Evolutionary conservation across 2,797 vertebrate genomes (phyloP), one percentile per base, ranked within the genome.

Genomic region (Manis crassicaudata): DNA sequence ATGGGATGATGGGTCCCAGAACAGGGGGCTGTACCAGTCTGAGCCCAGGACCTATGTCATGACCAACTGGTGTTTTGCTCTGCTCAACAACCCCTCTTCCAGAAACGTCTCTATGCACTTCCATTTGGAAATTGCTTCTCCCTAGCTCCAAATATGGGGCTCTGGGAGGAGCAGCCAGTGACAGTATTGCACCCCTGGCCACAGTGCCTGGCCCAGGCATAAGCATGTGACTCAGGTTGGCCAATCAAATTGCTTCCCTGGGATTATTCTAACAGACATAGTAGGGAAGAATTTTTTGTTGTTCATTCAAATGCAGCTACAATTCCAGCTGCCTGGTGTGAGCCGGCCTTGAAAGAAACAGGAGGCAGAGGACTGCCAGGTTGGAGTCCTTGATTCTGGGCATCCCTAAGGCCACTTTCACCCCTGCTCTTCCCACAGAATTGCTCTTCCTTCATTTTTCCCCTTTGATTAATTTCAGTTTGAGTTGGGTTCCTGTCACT

Each of bases 231-330:
- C 56, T 86, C 32, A n/a, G 52, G 8, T 29, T 43, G 9, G 23
- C 79, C 96, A 89, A 87, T 95, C 65, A 56, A 62, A 84, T 94
- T 72, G 68, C 62, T 84, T 88, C 54, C 35, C 65, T 46, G 11
- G 82, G 29, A 32, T n/a, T 90, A 80, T 63, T 60, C 27, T 18
- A 21, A 1, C 6, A 18, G 54, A 7, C 6, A 3, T n/a, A 23
- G 8, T 14, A 35, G 43, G 16, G 43, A 23, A 52, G 37, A 50
- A 21, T 54, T 23, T 50, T 58, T 0, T n/a, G 21, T n/a, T 23
- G 62, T 14, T 67, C 32, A 32, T 76, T 62, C 43, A 32, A 27
- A 3, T 35, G 52, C 0, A 29, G 56, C n/a, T 6, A 6, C 14
- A 20, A n/a, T 77, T 76, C 35, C 7, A 14, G 79, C 25, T 89